Evolutionary conservation across 2,797 vertebrate genomes (phyloP).

Genomic region (Vultur gryphus): DNA sequence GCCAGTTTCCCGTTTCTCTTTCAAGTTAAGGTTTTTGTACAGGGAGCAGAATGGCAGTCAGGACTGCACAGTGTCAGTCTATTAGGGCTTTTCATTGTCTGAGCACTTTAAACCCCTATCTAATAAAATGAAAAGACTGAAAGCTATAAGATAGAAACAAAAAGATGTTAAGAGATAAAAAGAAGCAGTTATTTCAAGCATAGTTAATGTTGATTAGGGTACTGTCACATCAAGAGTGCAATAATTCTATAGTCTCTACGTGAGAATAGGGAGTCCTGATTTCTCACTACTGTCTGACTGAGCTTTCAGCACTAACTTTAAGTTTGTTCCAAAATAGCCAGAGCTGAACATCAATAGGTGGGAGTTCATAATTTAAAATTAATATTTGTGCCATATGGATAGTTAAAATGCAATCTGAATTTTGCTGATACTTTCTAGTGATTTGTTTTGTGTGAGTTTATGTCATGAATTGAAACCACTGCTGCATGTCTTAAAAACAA

Average conservation of each 20-base stretch:
- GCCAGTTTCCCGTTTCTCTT: background rate
- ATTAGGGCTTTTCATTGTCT: background rate
- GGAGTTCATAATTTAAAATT: background rate
- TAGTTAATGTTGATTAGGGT: background rate
- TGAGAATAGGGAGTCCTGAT: background rate
- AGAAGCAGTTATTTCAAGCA: background rate
- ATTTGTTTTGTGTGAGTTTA: background rate
- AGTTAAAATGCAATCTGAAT: background rate
- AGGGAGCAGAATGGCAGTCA: background rate
- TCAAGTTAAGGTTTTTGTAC: background rate
- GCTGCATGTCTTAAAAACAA: background rate
- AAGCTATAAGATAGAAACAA: background rate
- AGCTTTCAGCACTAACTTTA: background rate
- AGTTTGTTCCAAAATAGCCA: background rate
- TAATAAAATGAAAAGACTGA: background rate
- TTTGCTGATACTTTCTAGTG: background rate
- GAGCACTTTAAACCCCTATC: background rate
- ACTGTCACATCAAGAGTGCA: background rate
- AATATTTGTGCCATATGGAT: background rate
- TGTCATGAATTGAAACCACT: background rate
- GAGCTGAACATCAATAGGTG: background rate
- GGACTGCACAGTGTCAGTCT: background rate
- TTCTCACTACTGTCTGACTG: background rate
- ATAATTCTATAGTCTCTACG: fast-evolving
- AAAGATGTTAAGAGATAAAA: background rate